A percentile compares a stretch with the other conserved stretches of the same genome.
phyloP scores from a whole-genome alignment of 2,888 invertebrate genomes.

The Eupithecia tripunctaria region DNA sequence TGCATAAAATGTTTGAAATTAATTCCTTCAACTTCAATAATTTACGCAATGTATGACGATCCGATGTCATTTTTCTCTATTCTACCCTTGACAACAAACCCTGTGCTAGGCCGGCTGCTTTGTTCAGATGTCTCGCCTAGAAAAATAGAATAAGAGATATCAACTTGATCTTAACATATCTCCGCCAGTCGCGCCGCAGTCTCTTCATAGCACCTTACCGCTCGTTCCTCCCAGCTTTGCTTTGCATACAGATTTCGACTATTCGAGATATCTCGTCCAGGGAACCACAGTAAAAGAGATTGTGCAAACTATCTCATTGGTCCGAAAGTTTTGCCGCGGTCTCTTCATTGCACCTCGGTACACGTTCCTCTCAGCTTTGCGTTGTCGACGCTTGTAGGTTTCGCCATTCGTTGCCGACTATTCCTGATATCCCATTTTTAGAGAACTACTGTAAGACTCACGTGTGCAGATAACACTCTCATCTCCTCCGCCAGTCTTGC shows the following conservation, averaged over 20 bases:
- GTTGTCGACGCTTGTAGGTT: constrained; percentile 91
- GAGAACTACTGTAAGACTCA: constrained; percentile 37
- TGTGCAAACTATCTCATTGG: constrained; percentile 46
- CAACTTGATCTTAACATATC: constrained; percentile 4
- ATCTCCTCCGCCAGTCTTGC: constrained; percentile 85
- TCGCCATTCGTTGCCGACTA: constrained; percentile 95
- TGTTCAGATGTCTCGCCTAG: constrained; percentile 91
- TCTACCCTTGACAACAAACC: no score
- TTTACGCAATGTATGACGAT: no score
- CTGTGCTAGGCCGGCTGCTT: constrained; percentile 71
- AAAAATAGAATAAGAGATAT: constrained; percentile 6
- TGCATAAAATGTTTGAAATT: no score
- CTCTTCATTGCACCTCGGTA: constrained; percentile 77
- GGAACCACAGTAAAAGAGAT: constrained; percentile 9
- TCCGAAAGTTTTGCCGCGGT: constrained; percentile 81
- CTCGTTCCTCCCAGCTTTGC: constrained; percentile 97
- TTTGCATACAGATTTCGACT: constrained; percentile 94
- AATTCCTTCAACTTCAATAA: no score
- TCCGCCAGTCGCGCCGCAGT: constrained; percentile 87
- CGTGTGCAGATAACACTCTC: constrained; percentile 73
- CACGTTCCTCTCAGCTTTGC: constrained; percentile 6
- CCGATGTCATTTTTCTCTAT: no score
- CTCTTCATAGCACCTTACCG: constrained; percentile 95
- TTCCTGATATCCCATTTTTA: no score
- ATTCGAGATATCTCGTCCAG: constrained; percentile 87